Evolutionary conservation across 2,888 invertebrate genomes (phyloP).

Genomic region (Drosophila buzzatii): DNA sequence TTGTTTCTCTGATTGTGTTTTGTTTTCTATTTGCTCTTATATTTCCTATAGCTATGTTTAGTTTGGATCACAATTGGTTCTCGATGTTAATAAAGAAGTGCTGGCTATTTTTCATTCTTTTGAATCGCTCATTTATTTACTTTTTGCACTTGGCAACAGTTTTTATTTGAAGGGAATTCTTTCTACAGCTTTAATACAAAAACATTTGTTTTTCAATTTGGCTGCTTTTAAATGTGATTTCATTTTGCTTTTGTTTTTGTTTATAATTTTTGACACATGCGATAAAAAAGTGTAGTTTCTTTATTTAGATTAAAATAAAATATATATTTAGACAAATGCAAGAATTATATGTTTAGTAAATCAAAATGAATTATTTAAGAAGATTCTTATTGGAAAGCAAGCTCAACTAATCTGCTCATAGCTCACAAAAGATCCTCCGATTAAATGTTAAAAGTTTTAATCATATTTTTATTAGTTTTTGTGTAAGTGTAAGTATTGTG

Average conservation of each 20-base stretch:
- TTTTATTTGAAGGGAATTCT: conserved; percentile 10
- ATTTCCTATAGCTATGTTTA: conserved; percentile 41
- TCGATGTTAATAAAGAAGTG: conserved; percentile 45
- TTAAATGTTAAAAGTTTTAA: neutral
- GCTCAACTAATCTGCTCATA: neutral
- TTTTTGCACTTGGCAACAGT: conserved; percentile 54
- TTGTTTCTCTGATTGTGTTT: conserved; percentile 18
- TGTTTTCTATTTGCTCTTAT: conserved; percentile 11
- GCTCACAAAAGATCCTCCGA: neutral
- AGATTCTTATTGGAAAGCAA: neutral
- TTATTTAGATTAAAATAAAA: conserved; percentile 29
- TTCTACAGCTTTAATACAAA: neutral
- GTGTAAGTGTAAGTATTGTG: conserved; percentile 37
- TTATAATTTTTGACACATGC: conserved; percentile 54
- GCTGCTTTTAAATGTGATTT: neutral
- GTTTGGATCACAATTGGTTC: conserved; percentile 56
- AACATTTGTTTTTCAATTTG: neutral
- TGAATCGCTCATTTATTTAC: conserved; percentile 10
- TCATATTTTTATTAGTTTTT: neutral
- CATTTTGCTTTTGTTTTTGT: conserved; percentile 8
- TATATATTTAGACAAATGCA: neutral
- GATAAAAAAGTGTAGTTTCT: conserved; percentile 61
- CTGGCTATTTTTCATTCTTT: conserved; percentile 17
- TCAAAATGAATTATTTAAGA: neutral
- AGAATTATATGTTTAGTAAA: conserved; percentile 27